Conservation (phyloP, 2,113 vertebrate species). For the Mobula hypostoma region DNA sequence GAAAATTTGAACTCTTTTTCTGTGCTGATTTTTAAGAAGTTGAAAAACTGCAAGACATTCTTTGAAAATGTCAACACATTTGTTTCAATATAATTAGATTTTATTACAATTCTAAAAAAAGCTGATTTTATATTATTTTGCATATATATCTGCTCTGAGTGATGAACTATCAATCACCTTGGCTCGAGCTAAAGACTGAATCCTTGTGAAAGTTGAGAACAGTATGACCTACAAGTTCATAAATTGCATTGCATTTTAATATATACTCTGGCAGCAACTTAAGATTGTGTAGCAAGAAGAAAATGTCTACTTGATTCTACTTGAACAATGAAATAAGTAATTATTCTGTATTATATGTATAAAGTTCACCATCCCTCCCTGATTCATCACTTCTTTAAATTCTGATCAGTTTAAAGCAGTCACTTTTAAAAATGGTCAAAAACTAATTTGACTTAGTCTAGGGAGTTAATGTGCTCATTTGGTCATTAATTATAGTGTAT, state of each 20-base stretch:
- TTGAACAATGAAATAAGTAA: neutral
- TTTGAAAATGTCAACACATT: neutral
- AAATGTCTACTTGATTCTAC: neutral
- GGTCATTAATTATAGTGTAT: neutral
- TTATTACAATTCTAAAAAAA: neutral
- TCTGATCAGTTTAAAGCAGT: neutral
- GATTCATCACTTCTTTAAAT: neutral
- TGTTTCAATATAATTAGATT: neutral
- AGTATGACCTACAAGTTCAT: neutral
- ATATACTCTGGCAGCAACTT: neutral
- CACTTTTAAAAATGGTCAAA: constrained; percentile 1
- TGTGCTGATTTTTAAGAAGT: neutral
- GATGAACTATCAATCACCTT: neutral
- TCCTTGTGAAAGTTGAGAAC: neutral
- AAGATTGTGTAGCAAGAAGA: neutral
- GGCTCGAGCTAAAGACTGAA: neutral
- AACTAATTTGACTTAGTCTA: neutral
- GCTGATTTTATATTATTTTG: neutral
- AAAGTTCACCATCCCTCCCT: neutral
- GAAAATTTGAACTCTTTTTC: neutral
- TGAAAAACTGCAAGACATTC: neutral
- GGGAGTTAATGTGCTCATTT: neutral
- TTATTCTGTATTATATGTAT: neutral
- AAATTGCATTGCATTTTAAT: neutral
- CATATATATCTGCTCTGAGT: neutral